Evolutionary conservation across 2,888 invertebrate species (phyloP), one percentile per base, ranked within the genome.

Genomic region (Hybos culiciformis): DNA sequence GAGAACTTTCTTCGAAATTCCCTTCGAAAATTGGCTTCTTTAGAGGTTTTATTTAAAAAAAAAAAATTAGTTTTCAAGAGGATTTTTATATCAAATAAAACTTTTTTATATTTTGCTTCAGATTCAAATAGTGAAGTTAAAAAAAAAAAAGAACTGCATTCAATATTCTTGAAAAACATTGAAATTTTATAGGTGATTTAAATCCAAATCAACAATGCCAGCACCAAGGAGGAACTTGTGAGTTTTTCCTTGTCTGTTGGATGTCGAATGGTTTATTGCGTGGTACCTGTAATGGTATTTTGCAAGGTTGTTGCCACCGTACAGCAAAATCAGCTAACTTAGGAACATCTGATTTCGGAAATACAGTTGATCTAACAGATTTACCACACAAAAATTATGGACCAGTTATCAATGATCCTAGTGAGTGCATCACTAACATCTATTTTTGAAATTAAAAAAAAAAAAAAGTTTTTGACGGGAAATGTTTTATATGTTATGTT

Each of bases 161-260:
- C 11, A 6, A 26, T 26, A 37, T 29, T 20, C 5, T 18, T 11
- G n/a, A 14, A 38, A 38, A 34, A 37, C n/a, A n/a, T n/a, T 19
- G 42, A 42, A 6, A 18, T 32, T 33, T 46, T 55, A 48, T 57
- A 65, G 64, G 58, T 53, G 64, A 64, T 58, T 56, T 59, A 54
- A 58, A 58, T 50, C 59, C 58, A 53, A 64, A 66, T 53, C 51
- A 62, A 53, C 63, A 64, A 54, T 67, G 66, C 52, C 66, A 66
- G 52, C 62, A 66, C 51, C 64, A 66, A 37, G 86, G 83, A 46
- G 80, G 84, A 43, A 81, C 79, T 50, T 91, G 91, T 66, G 88
- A 90, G 67, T 88, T 90, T 71, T 88, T 90, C 73, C 74, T 90
- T 59, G 78, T 83, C 67, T 91, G 90, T 70, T 91, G 90, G 90